Percentiles rank a stretch among this genome's conserved stretches.
phyloP scores from a whole-genome alignment of 2,797 vertebrate species.

The Sebastolobus altivelis region DNA sequence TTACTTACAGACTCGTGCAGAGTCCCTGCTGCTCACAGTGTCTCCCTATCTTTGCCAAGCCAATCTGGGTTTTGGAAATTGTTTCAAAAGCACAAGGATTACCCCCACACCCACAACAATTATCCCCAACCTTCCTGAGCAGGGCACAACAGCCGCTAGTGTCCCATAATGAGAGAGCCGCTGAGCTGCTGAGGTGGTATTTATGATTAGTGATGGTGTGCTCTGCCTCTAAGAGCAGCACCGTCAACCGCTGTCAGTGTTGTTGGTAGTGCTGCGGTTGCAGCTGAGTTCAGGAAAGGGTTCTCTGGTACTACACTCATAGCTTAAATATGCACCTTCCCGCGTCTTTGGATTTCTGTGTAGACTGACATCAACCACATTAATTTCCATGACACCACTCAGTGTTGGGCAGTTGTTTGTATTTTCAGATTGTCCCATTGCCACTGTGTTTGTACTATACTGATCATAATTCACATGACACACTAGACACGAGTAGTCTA shows the following conservation, averaged over 20 bases:
- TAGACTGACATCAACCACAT: constrained; percentile 7
- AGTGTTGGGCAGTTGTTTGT: neutral
- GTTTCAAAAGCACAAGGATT: constrained; percentile 57
- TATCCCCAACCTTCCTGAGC: constrained; percentile 57
- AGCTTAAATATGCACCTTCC: constrained; percentile 3
- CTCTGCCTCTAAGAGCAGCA: constrained; percentile 26
- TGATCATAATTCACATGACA: neutral
- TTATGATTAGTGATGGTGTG: constrained; percentile 50
- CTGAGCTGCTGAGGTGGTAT: constrained; percentile 54
- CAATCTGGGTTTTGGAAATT: constrained; percentile 62
- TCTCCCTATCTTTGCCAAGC: constrained; percentile 60
- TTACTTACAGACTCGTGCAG: constrained; percentile 33
- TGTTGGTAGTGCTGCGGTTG: constrained; percentile 18
- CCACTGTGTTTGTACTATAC: constrained; percentile 16
- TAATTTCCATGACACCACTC: constrained; percentile 8
- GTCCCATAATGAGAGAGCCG: constrained; percentile 42
- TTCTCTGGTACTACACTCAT: neutral
- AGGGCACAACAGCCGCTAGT: constrained; percentile 41
- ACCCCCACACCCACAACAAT: constrained; percentile 59
- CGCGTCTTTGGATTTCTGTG: constrained; percentile 4
- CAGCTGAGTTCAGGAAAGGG: constrained; percentile 30
- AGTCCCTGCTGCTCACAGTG: constrained; percentile 50
- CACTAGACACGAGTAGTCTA: neutral
- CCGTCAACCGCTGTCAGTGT: constrained; percentile 7
- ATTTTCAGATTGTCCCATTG: constrained; percentile 10